Base-by-base conservation (phyloP, 2,888 invertebrate species). In the Chloroclysta siterata region DNA sequence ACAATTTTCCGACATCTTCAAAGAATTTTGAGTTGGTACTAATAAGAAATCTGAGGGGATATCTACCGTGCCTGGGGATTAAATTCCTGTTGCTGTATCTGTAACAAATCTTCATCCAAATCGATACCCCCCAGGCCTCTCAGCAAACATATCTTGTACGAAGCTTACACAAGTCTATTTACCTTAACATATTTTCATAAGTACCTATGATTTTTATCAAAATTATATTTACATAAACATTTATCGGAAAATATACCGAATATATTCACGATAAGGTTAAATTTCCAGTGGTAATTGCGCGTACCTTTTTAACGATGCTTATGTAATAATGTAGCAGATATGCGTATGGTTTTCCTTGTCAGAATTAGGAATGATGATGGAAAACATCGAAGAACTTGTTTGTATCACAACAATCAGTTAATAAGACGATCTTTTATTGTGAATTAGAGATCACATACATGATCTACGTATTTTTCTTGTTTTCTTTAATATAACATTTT, bases 361-460 rank as follows among this genome's bases (percentile, higher is more conserved):
- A 29, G 39, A 28, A 39, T 33, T 22, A 44, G 28, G 36, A 51
- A 10, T 51, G 41, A 61, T 53, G 36, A 51, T 55, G 28, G 28
- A 33, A 36, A 62, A 62, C 61, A 62, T 15, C 17, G 36, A 46
- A 55, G 52, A 15, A 17, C 36, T 29, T 56, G 52, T 56, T 22
- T 13, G 29, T 46, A 46, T 55, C 52, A 61, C 39, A 28, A 14
- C 55, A 39, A 46, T 33, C 10, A 58, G 51, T 41, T 53, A 51
- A 60, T 61, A 51, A 61, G 51, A 46, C 36, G 8, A 39, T 55
- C 51, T 56, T 48, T 39, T 13, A 5, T 14, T 5, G 7, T 29
- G 44, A 15, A 22, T 15, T 14, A 29, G 1, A 51, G 33, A 5
- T 33, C 33, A 33, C 33, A n/a, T 33, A 33, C 33, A 33, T 33